Evolutionary conservation across 2,888 invertebrate species (phyloP).

Genomic region (Agrotis puta): DNA sequence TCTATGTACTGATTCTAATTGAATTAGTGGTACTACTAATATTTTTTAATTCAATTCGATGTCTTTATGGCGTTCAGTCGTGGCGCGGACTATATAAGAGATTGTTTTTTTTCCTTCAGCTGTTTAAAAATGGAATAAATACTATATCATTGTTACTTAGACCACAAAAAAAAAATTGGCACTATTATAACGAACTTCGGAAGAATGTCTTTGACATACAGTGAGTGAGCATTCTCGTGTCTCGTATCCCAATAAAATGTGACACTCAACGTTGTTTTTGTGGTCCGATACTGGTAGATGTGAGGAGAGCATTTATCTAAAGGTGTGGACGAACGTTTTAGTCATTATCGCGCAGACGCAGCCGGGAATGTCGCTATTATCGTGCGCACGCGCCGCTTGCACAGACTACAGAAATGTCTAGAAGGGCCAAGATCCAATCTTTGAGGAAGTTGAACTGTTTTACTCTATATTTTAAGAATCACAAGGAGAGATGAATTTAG

Average conservation of each 20-base stretch:
- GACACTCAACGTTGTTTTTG: slow-evolving; percentile 34
- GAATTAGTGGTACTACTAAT: too few relatives aligned
- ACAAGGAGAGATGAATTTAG: too few relatives aligned
- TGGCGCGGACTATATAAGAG: too few relatives aligned
- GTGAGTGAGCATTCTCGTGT: background rate
- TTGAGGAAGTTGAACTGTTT: too few relatives aligned
- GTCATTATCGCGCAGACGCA: slow-evolving; percentile 76
- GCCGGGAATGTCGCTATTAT: slow-evolving; percentile 78
- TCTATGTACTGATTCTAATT: too few relatives aligned
- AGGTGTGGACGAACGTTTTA: slow-evolving; percentile 81
- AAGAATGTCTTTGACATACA: slow-evolving; percentile 3
- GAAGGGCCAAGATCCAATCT: background rate
- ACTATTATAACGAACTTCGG: background rate
- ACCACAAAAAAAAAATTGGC: background rate
- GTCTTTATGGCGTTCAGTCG: too few relatives aligned
- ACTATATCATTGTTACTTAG: too few relatives aligned
- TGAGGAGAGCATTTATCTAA: slow-evolving; percentile 75
- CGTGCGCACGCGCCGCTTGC: slow-evolving; percentile 79
- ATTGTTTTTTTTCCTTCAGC: too few relatives aligned
- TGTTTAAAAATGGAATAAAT: too few relatives aligned
- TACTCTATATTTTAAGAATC: too few relatives aligned
- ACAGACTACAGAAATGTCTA: slow-evolving; percentile 42
- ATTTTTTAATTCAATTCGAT: too few relatives aligned
- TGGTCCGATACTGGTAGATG: slow-evolving; percentile 51
- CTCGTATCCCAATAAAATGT: background rate